Evolutionary conservation across 2,888 invertebrate species (phyloP).

Genomic region (Trissolcus japonicus): DNA sequence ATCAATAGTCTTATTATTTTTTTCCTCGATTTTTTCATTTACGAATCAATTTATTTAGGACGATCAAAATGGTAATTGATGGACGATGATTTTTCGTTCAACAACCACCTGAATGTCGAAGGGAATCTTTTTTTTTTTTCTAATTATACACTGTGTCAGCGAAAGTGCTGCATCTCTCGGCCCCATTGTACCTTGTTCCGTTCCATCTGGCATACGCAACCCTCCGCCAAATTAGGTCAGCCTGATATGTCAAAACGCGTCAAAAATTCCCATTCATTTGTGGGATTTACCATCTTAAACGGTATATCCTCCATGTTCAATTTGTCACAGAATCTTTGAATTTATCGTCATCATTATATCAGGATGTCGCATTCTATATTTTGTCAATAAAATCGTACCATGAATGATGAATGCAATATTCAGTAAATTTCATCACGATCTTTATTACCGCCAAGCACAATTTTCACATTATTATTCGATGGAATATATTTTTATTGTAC

Average conservation of each 20-base stretch:
- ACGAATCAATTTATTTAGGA: too few species aligned
- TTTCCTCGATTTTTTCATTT: too few species aligned
- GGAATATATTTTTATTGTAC: too few species aligned
- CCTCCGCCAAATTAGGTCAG: constrained; percentile 5
- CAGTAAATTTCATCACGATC: not conserved
- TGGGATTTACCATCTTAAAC: too few species aligned
- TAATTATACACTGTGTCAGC: not conserved
- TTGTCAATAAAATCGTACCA: too few species aligned
- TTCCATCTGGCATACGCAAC: constrained; percentile 2
- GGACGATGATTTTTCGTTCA: too few species aligned
- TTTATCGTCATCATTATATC: too few species aligned
- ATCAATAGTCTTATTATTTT: not conserved
- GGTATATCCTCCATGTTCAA: not conserved
- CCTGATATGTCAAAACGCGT: constrained; percentile 2
- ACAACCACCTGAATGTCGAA: too few species aligned
- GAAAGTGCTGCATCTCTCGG: constrained; percentile 1
- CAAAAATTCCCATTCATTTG: not conserved
- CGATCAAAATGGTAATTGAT: too few species aligned
- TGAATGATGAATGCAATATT: not conserved
- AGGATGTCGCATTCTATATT: too few species aligned
- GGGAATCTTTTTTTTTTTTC: not conserved
- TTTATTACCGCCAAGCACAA: too few species aligned
- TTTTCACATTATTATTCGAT: too few species aligned
- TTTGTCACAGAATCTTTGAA: not conserved
- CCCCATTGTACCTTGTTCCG: constrained; percentile 2